phyloP scores from a whole-genome alignment of 1,140 invertebrate species.

The Acromyrmex charruanus region DNA sequence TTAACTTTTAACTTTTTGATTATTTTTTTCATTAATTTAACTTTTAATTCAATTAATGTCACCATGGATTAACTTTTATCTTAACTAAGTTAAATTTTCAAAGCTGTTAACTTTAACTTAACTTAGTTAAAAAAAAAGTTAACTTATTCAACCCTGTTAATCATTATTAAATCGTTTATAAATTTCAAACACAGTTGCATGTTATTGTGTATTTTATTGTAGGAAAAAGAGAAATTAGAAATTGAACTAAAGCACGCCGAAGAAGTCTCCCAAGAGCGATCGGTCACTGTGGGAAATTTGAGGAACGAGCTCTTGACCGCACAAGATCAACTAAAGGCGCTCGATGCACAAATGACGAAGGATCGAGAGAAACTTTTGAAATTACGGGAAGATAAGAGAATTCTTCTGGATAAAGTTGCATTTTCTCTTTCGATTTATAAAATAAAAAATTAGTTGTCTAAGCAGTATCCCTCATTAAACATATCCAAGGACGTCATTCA shows the following conservation, averaged over 20 bases:
- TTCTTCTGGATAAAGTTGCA: conserved; percentile 81
- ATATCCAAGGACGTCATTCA: no score
- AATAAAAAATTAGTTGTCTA: not conserved
- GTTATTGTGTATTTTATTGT: conserved; percentile 21
- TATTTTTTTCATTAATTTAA: no score
- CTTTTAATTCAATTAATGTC: no score
- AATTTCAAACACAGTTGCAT: not conserved
- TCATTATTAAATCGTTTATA: not conserved
- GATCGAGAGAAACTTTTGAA: conserved; percentile 84
- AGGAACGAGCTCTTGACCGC: conserved; percentile 79
- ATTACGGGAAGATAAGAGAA: conserved; percentile 83
- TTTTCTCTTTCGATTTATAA: not conserved
- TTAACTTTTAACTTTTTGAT: no score
- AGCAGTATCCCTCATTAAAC: not conserved
- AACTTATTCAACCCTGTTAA: no score
- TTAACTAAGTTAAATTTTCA: no score
- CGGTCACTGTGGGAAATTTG: conserved; percentile 82
- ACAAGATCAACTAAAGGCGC: conserved; percentile 75
- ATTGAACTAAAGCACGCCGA: conserved; percentile 82
- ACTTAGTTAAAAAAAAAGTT: no score
- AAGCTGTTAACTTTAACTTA: no score
- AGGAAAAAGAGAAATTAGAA: conserved; percentile 86
- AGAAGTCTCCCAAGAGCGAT: conserved; percentile 80
- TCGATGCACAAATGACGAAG: conserved; percentile 81
- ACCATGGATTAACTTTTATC: no score